phyloP scores from a whole-genome alignment of 2,888 invertebrate species.

The Caradrina clavipalpis region DNA sequence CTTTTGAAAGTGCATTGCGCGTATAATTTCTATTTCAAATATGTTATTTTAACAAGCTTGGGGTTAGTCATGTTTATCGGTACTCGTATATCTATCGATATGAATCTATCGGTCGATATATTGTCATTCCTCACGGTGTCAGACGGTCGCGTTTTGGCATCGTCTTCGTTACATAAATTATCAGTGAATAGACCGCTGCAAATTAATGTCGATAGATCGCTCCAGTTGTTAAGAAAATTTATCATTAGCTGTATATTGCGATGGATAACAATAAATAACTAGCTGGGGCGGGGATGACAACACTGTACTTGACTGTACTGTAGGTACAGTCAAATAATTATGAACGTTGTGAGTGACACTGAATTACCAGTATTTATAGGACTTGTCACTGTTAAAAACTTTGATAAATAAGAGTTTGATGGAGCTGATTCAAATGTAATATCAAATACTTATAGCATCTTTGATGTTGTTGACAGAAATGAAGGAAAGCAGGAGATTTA shows the following conservation, averaged over 20 bases:
- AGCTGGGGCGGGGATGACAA: slow-evolving; percentile 14
- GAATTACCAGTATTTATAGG: neutral
- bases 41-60: slow-evolving; percentile 56
- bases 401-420: slow-evolving; percentile 30
- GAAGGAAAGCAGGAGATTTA: slow-evolving; percentile 32
- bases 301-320: slow-evolving; percentile 17
- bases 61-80: slow-evolving; percentile 52
- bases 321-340: slow-evolving; percentile 2
- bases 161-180: slow-evolving; percentile 67
- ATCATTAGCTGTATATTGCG: slow-evolving; percentile 59
- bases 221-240: slow-evolving; percentile 68
- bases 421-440: slow-evolving; percentile 32
- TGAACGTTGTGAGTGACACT: neutral
- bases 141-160: slow-evolving; percentile 70
- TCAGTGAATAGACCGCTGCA: slow-evolving; percentile 59
- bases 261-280: slow-evolving; percentile 59
- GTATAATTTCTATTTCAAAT: slow-evolving; percentile 54
- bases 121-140: slow-evolving; percentile 63
- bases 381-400: neutral
- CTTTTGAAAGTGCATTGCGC: slow-evolving; percentile 45
- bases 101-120: slow-evolving; percentile 67
- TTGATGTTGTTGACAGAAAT: slow-evolving; percentile 21
- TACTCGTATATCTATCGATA: slow-evolving; percentile 62
- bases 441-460: slow-evolving; percentile 31
- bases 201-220: slow-evolving; percentile 67